phyloP scores from a whole-genome alignment of 2,113 vertebrate species.

The Tamias sibiricus region DNA sequence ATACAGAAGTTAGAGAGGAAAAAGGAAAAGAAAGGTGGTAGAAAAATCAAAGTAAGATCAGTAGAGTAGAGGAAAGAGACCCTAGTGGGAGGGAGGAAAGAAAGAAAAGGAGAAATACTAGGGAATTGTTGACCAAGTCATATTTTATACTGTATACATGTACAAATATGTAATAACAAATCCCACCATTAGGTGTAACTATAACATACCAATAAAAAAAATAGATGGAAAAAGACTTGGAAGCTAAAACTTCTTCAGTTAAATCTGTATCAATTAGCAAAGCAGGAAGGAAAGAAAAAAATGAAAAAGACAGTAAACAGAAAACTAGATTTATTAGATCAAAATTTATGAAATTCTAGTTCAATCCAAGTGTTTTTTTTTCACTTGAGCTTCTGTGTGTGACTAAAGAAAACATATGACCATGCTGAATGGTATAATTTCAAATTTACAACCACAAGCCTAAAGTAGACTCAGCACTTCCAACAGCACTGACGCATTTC shows the following conservation, averaged over 20 bases:
- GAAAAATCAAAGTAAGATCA: too few relatives aligned
- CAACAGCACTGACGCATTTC: not conserved
- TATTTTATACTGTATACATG: too few relatives aligned
- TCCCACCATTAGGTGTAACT: too few relatives aligned
- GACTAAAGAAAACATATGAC: not conserved
- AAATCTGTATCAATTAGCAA: not conserved
- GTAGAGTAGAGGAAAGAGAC: too few relatives aligned
- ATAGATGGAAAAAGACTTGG: not conserved
- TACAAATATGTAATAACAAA: too few relatives aligned
- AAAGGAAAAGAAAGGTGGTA: too few relatives aligned
- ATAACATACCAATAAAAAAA: too few relatives aligned
- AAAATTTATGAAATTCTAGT: not conserved
- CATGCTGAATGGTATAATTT: not conserved
- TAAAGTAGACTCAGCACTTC: not conserved
- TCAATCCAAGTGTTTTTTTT: slow-evolving; percentile 16
- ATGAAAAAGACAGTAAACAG: not conserved
- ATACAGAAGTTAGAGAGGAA: too few relatives aligned
- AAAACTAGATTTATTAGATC: slow-evolving; percentile 30
- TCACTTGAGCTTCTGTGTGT: not conserved
- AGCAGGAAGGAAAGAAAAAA: not conserved
- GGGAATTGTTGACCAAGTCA: too few relatives aligned
- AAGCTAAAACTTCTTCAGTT: slow-evolving; percentile 4
- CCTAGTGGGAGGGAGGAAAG: too few relatives aligned
- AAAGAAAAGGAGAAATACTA: too few relatives aligned
- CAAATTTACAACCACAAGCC: not conserved